phyloP scores from a whole-genome alignment of 2,797 vertebrate species.

The Melanotaenia nigrans region DNA sequence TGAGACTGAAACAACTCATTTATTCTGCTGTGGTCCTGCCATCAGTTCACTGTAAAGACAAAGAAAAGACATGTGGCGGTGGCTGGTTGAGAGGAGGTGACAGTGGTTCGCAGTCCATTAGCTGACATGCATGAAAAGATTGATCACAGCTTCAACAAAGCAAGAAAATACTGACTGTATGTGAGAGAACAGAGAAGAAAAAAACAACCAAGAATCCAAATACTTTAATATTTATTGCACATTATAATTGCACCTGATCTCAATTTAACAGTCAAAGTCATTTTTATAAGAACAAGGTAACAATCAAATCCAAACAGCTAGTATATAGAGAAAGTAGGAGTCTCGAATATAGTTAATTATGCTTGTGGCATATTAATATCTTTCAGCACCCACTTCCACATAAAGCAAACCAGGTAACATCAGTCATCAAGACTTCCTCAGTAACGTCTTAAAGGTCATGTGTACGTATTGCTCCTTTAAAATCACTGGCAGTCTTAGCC shows the following conservation, averaged over 20 bases:
- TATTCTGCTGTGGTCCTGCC: conserved; percentile 37
- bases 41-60: conserved; percentile 8
- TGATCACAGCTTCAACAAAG: not conserved
- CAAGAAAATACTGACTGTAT: conserved; percentile 1
- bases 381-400: conserved; percentile 2
- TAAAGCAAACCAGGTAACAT: conserved; percentile 28
- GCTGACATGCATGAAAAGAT: conserved; percentile 11
- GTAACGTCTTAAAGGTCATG: conserved; percentile 15
- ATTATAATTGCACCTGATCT: not conserved
- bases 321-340: conserved; percentile 11
- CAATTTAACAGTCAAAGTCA: conserved; percentile 48
- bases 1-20: conserved; percentile 43
- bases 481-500: conserved; percentile 31
- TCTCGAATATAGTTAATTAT: not conserved
- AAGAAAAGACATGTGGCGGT: not conserved
- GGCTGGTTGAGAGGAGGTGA: not conserved
- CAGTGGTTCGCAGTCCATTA: conserved; percentile 7
- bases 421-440: conserved; percentile 1
- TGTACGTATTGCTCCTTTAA: conserved; percentile 24
- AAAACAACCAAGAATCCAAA: not conserved
- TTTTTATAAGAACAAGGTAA: conserved; percentile 36
- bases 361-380: conserved; percentile 12
- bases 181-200: not conserved
- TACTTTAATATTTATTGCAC: conserved; percentile 50
- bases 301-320: conserved; percentile 21